Percentiles rank a stretch among this genome's conserved stretches.
Evolutionary conservation across 2,888 invertebrate species (phyloP).

Genomic region (Campoplex capitator): DNA sequence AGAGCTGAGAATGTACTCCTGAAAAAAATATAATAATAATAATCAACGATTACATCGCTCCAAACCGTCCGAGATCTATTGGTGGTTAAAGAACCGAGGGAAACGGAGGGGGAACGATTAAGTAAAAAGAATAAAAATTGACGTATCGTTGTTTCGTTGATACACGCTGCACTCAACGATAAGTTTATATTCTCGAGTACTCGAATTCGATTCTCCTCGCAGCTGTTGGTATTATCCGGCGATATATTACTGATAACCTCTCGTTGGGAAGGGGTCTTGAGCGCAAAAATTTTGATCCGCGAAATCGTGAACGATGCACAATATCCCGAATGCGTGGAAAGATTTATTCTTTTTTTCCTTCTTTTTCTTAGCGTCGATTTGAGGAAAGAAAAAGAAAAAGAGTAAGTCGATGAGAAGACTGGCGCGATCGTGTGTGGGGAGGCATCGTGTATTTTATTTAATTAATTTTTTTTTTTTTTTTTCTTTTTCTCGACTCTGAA

Average conservation of each 20-base stretch:
- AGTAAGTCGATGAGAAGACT: neutral
- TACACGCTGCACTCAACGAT: constrained; percentile 24
- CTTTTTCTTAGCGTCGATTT: neutral
- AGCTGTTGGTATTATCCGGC: neutral
- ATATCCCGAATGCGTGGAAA: constrained; percentile 16
- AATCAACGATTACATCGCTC: constrained; percentile 14
- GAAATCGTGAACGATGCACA: neutral
- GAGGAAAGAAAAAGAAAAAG: neutral
- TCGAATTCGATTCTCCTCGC: constrained; percentile 9
- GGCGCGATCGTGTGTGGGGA: neutral
- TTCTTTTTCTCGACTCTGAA: neutral
- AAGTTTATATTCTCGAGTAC: neutral
- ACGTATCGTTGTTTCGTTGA: constrained; percentile 33
- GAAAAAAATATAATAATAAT: constrained; percentile 8
- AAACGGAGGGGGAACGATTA: neutral
- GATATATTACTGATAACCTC: constrained; percentile 36
- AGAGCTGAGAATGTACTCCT: constrained; percentile 8
- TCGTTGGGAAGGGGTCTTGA: neutral
- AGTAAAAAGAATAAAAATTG: neutral
- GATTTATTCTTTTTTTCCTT: neutral
- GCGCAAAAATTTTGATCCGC: neutral
- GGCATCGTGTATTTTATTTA: neutral
- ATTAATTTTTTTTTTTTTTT: neutral
- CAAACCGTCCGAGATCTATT: neutral
- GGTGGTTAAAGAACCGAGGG: neutral